These are phyloP conservation scores for Drosophila bocqueti DNA, from an alignment of 1,140 invertebrate genomes.

Conservation along the genomic window DNA sequence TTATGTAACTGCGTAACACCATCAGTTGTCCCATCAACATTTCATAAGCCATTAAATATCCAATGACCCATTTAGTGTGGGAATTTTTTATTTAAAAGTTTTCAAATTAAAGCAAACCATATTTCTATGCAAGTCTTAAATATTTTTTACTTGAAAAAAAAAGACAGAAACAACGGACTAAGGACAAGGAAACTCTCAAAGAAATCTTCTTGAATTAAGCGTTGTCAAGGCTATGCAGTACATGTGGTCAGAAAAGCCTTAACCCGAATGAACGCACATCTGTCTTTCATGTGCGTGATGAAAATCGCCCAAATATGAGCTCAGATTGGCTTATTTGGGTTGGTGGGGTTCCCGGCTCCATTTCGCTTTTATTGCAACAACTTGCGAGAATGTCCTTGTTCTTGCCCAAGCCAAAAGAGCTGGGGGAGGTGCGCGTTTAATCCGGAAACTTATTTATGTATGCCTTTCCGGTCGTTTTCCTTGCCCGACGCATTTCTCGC, in stretches of 20 bases:
- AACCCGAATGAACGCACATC: constrained; percentile 21
- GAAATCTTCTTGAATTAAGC: neutral
- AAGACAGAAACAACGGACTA: no score
- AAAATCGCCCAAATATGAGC: constrained; percentile 32
- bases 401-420: constrained; percentile 9
- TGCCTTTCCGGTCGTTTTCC: constrained; percentile 78
- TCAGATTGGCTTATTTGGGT: constrained; percentile 17
- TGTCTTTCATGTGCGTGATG: constrained; percentile 37
- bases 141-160: neutral
- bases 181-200: neutral
- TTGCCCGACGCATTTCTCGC: constrained; percentile 74
- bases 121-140: no score
- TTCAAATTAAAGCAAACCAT: neutral
- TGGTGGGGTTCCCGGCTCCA: constrained; percentile 49
- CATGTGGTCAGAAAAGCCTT: constrained; percentile 6
- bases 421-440: constrained; percentile 64
- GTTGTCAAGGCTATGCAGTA: neutral
- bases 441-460: constrained; percentile 83
- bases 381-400: constrained; percentile 57
- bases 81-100: neutral
- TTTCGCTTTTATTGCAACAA: constrained; percentile 69
- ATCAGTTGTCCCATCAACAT: constrained; percentile 39
- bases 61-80: constrained; percentile 7
- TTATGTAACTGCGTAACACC: constrained; percentile 30
- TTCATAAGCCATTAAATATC: constrained; percentile 42